Conservation (phyloP, 2,113 vertebrate genomes). For the Strix aluco region DNA sequence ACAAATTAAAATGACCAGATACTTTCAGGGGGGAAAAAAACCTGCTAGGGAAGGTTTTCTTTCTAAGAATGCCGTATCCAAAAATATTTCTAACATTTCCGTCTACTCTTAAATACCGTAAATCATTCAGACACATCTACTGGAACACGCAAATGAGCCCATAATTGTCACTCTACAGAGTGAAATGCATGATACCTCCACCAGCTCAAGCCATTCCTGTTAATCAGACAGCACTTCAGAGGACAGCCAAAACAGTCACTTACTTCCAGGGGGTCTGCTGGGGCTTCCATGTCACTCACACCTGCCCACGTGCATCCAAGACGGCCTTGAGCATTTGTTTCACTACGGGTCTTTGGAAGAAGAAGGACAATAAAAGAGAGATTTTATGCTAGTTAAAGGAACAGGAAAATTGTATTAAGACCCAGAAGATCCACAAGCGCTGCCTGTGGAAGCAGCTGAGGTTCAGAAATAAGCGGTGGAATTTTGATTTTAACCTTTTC, state of each 20-base stretch:
- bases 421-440: not conserved
- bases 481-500: constrained; percentile 63
- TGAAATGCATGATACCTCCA: not conserved
- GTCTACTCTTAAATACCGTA: not conserved
- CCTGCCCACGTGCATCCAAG: not conserved
- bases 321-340: not conserved
- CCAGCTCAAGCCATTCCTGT: not conserved
- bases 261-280: constrained; percentile 52
- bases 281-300: constrained; percentile 17
- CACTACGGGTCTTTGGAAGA: constrained; percentile 40
- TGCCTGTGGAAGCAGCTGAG: not conserved
- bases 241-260: not conserved
- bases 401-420: not conserved
- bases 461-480: not conserved
- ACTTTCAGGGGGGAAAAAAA: not conserved
- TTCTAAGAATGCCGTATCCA: not conserved
- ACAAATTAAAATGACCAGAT: not conserved
- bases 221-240: not conserved
- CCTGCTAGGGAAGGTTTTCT: not conserved
- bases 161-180: not conserved
- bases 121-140: not conserved
- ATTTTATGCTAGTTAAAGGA: not conserved
- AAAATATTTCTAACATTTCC: not conserved
- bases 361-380: not conserved
- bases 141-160: not conserved